Conservation (phyloP, 2,113 vertebrate species). For the Gambusia affinis region DNA sequence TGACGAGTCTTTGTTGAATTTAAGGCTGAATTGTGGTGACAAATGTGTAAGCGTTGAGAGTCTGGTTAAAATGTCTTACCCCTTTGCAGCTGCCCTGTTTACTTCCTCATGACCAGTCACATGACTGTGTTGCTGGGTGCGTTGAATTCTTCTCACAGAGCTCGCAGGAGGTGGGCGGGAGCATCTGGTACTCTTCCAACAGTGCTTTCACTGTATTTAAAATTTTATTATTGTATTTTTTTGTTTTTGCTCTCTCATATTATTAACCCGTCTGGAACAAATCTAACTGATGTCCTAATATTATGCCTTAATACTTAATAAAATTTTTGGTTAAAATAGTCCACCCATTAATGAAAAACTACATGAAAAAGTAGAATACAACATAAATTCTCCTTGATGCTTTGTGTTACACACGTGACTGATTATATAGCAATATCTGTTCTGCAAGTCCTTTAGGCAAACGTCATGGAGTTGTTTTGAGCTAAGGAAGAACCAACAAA, state of each 20-base stretch:
- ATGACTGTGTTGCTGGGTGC: constrained; percentile 55
- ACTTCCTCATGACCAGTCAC: constrained; percentile 74
- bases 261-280: not conserved
- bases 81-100: constrained; percentile 55
- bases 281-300: not conserved
- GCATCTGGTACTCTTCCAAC: not conserved
- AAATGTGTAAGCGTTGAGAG: not conserved
- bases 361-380: no score
- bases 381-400: no score
- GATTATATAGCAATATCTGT: no score
- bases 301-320: not conserved
- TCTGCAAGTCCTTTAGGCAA: no score
- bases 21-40: no score
- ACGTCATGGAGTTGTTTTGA: no score
- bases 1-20: not conserved
- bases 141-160: constrained; percentile 23
- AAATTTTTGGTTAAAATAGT: no score
- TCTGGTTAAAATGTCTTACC: constrained; percentile 8
- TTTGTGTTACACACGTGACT: no score
- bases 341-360: no score
- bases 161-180: constrained; percentile 21
- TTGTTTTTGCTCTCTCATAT: not conserved
- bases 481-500: no score
- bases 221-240: not conserved
- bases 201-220: not conserved